Conservation (phyloP, 2,888 invertebrate genomes). For the Drosophila tripunctata region DNA sequence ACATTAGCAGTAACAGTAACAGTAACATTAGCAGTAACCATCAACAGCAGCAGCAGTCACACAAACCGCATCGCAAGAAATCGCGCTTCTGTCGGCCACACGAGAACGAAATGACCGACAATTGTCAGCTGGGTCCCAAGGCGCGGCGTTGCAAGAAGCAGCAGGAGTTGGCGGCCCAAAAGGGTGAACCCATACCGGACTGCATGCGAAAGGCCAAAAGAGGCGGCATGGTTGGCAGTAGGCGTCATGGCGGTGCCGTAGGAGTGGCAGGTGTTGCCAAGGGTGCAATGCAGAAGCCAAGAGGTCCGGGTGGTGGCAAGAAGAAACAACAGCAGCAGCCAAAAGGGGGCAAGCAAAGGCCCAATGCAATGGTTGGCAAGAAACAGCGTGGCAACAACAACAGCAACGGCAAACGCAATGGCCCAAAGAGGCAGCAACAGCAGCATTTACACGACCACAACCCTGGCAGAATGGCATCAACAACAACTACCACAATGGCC, state of each 20-base stretch:
- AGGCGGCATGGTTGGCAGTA: background rate
- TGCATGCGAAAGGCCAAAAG: conserved; percentile 51
- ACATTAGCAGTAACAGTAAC: conserved; percentile 42
- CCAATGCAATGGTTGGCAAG: conserved; percentile 29
- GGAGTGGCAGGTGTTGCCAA: conserved; percentile 8
- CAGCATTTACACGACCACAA: conserved; percentile 37
- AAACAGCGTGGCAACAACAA: conserved; percentile 40
- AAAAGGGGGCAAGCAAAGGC: conserved; percentile 36
- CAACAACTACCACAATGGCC: conserved; percentile 58
- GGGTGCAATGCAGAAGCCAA: conserved; percentile 11
- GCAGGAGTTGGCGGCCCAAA: conserved; percentile 38
- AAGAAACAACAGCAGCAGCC: too few species aligned
- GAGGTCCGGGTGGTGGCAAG: conserved; percentile 20
- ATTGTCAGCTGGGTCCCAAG: conserved; percentile 74
- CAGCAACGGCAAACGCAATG: conserved; percentile 50
- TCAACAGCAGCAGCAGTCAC: conserved; percentile 31
- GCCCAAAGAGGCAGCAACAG: conserved; percentile 29
- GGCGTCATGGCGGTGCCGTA: background rate
- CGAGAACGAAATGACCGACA: conserved; percentile 81
- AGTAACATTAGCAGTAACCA: conserved; percentile 37
- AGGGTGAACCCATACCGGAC: conserved; percentile 51
- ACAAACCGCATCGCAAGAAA: conserved; percentile 56
- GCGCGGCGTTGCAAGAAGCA: conserved; percentile 47
- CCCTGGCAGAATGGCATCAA: conserved; percentile 48
- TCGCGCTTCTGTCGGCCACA: conserved; percentile 81